A percentile compares a stretch with the other conserved stretches of the same genome.
phyloP scores from a whole-genome alignment of 2,797 vertebrate genomes.

The Trachops cirrhosus region DNA sequence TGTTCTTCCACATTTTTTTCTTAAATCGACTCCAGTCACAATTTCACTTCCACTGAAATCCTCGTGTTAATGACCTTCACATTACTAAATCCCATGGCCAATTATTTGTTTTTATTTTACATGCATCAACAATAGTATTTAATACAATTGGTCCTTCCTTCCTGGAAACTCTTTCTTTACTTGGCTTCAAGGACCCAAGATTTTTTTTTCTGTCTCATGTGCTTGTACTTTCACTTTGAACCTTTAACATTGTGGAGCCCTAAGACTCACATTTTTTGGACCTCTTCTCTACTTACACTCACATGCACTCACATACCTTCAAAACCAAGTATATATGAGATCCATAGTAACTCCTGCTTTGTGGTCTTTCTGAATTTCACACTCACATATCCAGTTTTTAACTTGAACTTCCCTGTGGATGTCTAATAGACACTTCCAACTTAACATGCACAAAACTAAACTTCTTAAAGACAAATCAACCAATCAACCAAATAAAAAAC shows the following conservation, averaged over 20 bases:
- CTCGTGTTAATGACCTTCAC: background rate
- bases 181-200: background rate
- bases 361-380: background rate
- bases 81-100: background rate
- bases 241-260: background rate
- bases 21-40: background rate
- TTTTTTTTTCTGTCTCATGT: background rate
- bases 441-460: background rate
- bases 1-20: background rate
- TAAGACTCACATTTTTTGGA: background rate
- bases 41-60: background rate
- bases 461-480: background rate
- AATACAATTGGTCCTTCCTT: background rate
- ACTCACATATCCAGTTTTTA: background rate
- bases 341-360: background rate
- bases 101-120: background rate
- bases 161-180: background rate
- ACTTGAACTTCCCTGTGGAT: background rate
- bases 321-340: background rate
- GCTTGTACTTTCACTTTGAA: background rate
- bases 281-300: background rate
- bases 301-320: background rate
- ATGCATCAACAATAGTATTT: background rate
- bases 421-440: background rate
- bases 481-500: background rate